A percentile compares a stretch with the other conserved stretches of the same genome.
Conservation (phyloP, 1,140 invertebrate genomes). For the Augochlora pura region DNA sequence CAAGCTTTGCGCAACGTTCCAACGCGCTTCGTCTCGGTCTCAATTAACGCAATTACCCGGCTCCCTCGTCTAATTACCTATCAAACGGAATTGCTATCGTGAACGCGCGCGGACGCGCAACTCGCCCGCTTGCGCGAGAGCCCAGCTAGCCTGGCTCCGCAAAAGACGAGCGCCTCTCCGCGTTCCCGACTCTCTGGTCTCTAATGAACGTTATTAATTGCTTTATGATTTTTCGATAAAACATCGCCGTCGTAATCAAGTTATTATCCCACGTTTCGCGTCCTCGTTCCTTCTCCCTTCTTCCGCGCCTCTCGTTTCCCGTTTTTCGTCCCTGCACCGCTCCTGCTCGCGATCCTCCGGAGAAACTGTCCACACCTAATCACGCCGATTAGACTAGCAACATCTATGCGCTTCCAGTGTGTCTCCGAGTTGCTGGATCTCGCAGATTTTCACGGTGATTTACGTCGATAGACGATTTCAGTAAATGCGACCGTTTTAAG, state of each 20-base stretch:
- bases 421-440: too few species aligned
- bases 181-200: conserved; percentile 37
- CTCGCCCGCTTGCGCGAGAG: conserved; percentile 23
- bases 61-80: conserved; percentile 76
- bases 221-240: conserved; percentile 80
- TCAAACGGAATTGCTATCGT: conserved; percentile 75
- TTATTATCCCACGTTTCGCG: conserved; percentile 71
- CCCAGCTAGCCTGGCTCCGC: not conserved
- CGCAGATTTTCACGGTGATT: too few species aligned
- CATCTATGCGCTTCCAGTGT: too few species aligned
- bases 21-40: conserved; percentile 60
- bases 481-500: too few species aligned
- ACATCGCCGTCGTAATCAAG: conserved; percentile 67
- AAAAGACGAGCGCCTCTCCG: too few species aligned
- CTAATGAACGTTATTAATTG: conserved; percentile 80
- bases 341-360: too few species aligned
- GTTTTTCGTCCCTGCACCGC: not conserved
- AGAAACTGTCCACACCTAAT: too few species aligned
- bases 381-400: too few species aligned
- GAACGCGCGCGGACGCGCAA: conserved; percentile 2
- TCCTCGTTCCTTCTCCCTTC: conserved; percentile 10
- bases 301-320: not conserved
- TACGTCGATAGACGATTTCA: too few species aligned
- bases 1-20: conserved; percentile 67
- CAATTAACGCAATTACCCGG: conserved; percentile 76